Conservation (phyloP, 1,140 invertebrate species). For the Anadara kagoshimensis region DNA sequence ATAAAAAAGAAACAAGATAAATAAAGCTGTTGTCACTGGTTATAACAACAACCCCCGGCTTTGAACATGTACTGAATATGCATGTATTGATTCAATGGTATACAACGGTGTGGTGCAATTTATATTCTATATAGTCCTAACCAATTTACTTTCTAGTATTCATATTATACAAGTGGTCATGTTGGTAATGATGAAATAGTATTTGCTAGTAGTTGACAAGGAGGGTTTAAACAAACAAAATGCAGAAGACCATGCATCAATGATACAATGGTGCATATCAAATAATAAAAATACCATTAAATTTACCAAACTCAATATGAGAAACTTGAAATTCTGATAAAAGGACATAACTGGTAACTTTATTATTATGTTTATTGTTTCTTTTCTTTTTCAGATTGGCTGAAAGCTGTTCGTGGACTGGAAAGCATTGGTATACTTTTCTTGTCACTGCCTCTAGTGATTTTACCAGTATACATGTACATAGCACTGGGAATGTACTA, state of each 20-base stretch:
- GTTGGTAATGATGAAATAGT: no score
- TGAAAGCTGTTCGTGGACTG: conserved; percentile 56
- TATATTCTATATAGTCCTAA: no score
- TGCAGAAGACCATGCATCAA: not conserved
- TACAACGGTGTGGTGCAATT: no score
- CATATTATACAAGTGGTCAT: no score
- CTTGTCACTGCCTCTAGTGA: conserved; percentile 57
- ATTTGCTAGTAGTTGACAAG: no score
- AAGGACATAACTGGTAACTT: not conserved
- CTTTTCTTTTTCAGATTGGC: conserved; percentile 55
- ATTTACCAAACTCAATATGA: not conserved
- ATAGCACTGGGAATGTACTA: conserved; percentile 65
- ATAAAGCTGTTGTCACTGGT: no score
- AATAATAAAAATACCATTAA: not conserved
- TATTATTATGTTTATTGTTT: conserved; percentile 3
- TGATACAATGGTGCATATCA: not conserved
- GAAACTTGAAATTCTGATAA: not conserved
- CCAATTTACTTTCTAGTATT: no score
- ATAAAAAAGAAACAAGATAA: no score
- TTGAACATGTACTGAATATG: no score
- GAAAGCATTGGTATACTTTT: conserved; percentile 58
- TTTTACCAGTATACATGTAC: conserved; percentile 67
- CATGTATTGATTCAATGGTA: no score
- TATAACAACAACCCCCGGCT: no score
- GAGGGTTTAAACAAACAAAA: not conserved